Conservation (phyloP, 2,797 vertebrate genomes). For the Sorex maritimensis region DNA sequence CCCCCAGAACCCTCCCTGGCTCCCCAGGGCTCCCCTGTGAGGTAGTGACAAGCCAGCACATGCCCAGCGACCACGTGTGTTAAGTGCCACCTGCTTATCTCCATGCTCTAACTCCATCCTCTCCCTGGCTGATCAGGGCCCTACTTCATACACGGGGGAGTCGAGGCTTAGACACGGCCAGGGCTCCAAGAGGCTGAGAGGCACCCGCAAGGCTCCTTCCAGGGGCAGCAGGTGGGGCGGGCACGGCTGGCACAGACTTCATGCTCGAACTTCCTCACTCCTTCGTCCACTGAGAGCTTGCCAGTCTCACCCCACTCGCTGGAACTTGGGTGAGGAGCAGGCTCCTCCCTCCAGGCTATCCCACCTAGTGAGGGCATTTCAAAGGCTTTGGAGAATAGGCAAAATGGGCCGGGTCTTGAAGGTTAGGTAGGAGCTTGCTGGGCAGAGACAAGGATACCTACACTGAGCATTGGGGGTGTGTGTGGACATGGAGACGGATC, state of each 20-base stretch:
- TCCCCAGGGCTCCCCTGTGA: too few species aligned
- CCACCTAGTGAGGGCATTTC: background rate
- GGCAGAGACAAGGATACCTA: background rate
- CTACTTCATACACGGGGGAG: background rate
- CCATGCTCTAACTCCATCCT: too few species aligned
- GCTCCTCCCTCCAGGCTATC: background rate
- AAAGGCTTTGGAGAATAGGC: background rate
- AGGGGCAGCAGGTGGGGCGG: too few species aligned
- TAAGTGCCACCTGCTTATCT: too few species aligned
- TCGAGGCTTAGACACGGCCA: background rate
- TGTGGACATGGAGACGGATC: fast-evolving
- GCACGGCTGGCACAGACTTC: too few species aligned
- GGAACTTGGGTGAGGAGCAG: background rate
- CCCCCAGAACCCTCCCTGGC: background rate
- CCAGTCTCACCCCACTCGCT: background rate
- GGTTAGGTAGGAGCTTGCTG: background rate
- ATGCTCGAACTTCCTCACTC: background rate
- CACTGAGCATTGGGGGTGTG: too few species aligned
- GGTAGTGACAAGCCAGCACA: too few species aligned
- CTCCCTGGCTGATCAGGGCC: too few species aligned
- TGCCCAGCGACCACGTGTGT: too few species aligned
- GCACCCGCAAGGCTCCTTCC: background rate
- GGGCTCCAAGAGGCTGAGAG: background rate
- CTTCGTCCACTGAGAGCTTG: background rate
- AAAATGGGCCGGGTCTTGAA: background rate